These are phyloP conservation scores for Enteromius treurensis DNA, from an alignment of 2,797 vertebrate genomes.

Conservation along the genomic window DNA sequence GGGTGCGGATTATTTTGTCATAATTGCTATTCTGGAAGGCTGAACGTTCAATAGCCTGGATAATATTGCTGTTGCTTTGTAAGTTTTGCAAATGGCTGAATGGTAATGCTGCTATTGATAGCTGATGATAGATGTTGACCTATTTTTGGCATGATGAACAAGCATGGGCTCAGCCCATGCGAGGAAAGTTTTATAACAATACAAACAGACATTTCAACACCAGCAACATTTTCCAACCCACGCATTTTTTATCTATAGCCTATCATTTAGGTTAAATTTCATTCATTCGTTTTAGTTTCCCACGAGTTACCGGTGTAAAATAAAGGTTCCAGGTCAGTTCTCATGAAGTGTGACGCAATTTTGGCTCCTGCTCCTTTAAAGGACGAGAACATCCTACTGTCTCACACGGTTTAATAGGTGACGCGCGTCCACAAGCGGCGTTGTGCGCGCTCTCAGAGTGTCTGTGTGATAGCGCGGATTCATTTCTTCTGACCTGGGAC, in stretches of 20 bases:
- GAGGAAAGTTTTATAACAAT: constrained; percentile 9
- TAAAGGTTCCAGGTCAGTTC: not conserved
- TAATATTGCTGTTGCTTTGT: not conserved
- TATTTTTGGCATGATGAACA: constrained; percentile 2
- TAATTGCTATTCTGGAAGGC: constrained; percentile 12
- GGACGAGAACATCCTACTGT: constrained; percentile 11
- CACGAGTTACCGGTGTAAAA: not conserved
- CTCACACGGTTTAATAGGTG: constrained; percentile 20
- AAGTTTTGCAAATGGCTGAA: constrained; percentile 7
- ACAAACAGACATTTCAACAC: constrained; percentile 4
- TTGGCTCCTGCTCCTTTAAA: constrained; percentile 44
- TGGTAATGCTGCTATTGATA: not conserved
- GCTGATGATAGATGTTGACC: not conserved
- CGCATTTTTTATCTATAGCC: not conserved
- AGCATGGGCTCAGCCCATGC: not conserved
- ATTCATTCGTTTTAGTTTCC: not conserved
- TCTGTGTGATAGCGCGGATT: constrained; percentile 1
- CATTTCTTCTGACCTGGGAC: constrained; percentile 21
- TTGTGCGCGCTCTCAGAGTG: not conserved
- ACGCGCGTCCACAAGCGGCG: not conserved
- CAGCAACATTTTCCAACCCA: not conserved
- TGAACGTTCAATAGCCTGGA: not conserved
- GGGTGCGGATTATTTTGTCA: not conserved
- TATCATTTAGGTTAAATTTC: not conserved
- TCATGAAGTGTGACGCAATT: not conserved